Conservation (phyloP, 2,888 invertebrate species). For the Leptinotarsa rubiginosa region DNA sequence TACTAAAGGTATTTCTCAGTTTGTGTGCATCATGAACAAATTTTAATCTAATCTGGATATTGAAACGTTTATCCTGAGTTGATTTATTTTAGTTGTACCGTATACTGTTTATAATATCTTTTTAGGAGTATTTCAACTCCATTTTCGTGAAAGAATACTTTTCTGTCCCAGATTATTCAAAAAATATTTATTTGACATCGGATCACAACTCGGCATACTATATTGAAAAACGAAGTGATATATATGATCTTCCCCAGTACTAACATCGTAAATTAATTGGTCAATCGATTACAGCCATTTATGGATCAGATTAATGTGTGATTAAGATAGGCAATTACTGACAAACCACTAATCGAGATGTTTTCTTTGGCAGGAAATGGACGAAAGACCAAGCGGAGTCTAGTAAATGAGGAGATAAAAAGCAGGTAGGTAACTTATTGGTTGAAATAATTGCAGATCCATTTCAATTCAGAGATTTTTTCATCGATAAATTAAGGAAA, state of each 20-base stretch:
- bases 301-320: conserved; percentile 11
- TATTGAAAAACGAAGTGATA: not conserved
- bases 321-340: conserved; percentile 9
- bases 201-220: not conserved
- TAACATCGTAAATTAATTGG: conserved; percentile 9
- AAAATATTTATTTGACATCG: not conserved
- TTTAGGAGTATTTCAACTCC: too few species aligned
- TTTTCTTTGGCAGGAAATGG: conserved; percentile 6
- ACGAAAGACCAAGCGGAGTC: not conserved
- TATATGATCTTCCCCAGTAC: not conserved
- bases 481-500: too few species aligned
- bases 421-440: not conserved
- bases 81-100: too few species aligned
- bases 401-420: not conserved
- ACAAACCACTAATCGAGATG: conserved; percentile 16
- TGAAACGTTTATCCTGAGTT: too few species aligned
- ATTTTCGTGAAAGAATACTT: too few species aligned
- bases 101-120: too few species aligned
- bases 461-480: too few species aligned
- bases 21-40: too few species aligned
- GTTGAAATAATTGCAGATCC: not conserved
- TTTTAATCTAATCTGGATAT: too few species aligned
- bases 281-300: conserved; percentile 8
- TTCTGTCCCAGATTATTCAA: not conserved
- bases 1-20: too few species aligned